Base-by-base conservation (phyloP, 2,113 vertebrate genomes). In the Oplegnathus fasciatus region DNA sequence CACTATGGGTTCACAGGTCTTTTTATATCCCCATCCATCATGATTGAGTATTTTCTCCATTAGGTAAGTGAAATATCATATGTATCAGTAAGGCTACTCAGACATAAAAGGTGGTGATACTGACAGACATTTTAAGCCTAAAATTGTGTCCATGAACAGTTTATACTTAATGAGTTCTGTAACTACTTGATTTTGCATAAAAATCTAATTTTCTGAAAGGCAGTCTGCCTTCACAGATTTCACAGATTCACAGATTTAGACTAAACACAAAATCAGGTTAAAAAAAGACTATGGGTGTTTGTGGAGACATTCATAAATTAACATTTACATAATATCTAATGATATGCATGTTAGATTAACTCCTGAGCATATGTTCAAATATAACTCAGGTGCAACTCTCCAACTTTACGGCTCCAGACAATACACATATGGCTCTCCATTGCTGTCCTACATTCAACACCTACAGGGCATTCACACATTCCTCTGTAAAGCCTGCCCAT, bases 381-480 rank as follows among this genome's bases (percentile, higher is more conserved):
- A 54, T 58, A 86, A 78, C 68, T 74, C 73, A 71, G 87, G 57
- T 75, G 79, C 61, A 68, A 37, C 20, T 67, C 52, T 71, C 54
- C 32, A 37, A 55, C 30, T 15, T 78, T 60, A 52, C 22, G 9
- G 66, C 62, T 75, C 24, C 22, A 86, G 86, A 92, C 85, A 64
- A 81, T 57, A 30, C 74, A 66, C 79, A 83, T 68, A 82, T 55
- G 86, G 74, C 75, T 78, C 62, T 68, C 58, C 20, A 22, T 54
- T 6, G 8, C 42, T 78, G 84, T 74, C 87, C 85, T 83, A 90
- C 73, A 91, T 91, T 84, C 44, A 54, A 58, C 50, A 66, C 86
- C 91, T 80, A 58, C 82, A 57, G 86, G 88, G 84, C 78, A 78
- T 85, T 86, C 60, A 60, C 68, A 73, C 74, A 82, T 54, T 86